Conservation (phyloP, 2,113 vertebrate species). For the Apteryx owenii region DNA sequence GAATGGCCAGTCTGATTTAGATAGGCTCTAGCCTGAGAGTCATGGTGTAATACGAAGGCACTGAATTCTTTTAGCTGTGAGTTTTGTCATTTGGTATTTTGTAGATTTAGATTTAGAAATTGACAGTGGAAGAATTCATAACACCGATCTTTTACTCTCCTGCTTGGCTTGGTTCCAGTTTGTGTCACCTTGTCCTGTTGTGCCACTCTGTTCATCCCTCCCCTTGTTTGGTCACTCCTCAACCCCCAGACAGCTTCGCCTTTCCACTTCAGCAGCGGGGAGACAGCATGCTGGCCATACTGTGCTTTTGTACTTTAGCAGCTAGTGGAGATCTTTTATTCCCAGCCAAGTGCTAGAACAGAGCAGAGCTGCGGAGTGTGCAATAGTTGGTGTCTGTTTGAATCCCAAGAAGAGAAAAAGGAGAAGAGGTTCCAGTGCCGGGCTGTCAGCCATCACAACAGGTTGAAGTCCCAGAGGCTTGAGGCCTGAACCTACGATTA, state of each 20-base stretch:
- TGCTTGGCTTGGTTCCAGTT: background rate
- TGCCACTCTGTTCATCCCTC: background rate
- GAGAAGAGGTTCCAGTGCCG: background rate
- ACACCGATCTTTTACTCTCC: background rate
- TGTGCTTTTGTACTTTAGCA: background rate
- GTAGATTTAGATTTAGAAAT: background rate
- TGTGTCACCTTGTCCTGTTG: background rate
- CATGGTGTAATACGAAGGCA: background rate
- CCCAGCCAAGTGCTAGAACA: background rate
- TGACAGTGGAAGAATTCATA: background rate
- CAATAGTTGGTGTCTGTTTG: background rate
- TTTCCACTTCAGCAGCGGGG: background rate
- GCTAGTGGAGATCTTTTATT: background rate
- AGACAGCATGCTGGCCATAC: background rate
- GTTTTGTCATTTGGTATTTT: background rate
- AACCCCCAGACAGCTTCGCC: background rate
- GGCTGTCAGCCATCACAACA: background rate
- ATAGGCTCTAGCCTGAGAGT: background rate
- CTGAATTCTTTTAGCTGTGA: background rate
- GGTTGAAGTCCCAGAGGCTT: background rate
- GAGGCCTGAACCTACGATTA: background rate
- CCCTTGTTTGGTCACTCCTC: background rate
- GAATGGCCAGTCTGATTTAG: background rate
- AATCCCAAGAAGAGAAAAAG: background rate
- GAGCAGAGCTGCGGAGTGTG: background rate